phyloP scores from a whole-genome alignment of 2,797 vertebrate species.

The Iguana delicatissima region DNA sequence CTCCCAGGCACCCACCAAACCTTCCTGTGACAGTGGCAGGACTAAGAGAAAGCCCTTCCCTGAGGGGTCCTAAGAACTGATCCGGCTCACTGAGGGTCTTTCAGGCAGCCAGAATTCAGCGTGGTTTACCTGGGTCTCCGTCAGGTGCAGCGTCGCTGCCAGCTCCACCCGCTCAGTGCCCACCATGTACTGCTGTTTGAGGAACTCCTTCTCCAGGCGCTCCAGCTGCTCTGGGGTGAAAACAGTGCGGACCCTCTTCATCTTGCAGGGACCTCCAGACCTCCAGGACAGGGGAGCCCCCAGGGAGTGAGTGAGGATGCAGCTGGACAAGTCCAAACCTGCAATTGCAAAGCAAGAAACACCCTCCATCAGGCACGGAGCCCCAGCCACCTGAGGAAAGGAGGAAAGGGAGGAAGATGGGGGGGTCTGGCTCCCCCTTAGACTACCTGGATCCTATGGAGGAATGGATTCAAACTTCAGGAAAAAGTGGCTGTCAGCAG shows the following conservation, averaged over 20 bases:
- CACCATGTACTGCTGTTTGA: slow-evolving; percentile 84
- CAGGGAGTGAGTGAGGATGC: background rate
- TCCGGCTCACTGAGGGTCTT: background rate
- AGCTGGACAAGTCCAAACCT: slow-evolving; percentile 73
- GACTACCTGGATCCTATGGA: too few relatives aligned
- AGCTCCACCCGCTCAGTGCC: slow-evolving; percentile 80
- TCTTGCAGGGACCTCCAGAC: slow-evolving; percentile 56
- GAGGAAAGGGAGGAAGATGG: too few relatives aligned
- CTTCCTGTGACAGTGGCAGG: too few relatives aligned
- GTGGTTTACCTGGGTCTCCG: slow-evolving; percentile 79
- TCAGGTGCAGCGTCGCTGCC: slow-evolving; percentile 79
- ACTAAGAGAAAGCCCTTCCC: too few relatives aligned
- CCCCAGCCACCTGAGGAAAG: background rate
- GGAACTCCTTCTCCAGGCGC: slow-evolving; percentile 80
- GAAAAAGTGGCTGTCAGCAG: too few relatives aligned
- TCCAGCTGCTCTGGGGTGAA: slow-evolving; percentile 83
- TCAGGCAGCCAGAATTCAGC: too few relatives aligned
- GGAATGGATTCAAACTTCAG: too few relatives aligned
- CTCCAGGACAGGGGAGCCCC: slow-evolving; percentile 57
- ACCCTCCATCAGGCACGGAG: background rate
- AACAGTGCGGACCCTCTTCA: slow-evolving; percentile 80
- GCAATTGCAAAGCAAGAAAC: background rate
- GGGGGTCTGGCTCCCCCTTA: too few relatives aligned
- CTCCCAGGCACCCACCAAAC: too few relatives aligned
- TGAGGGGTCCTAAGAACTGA: too few relatives aligned